A percentile compares a stretch with the other conserved stretches of the same genome.
Evolutionary conservation across 2,888 invertebrate genomes (phyloP).

Genomic region (Tinea trinotella): DNA sequence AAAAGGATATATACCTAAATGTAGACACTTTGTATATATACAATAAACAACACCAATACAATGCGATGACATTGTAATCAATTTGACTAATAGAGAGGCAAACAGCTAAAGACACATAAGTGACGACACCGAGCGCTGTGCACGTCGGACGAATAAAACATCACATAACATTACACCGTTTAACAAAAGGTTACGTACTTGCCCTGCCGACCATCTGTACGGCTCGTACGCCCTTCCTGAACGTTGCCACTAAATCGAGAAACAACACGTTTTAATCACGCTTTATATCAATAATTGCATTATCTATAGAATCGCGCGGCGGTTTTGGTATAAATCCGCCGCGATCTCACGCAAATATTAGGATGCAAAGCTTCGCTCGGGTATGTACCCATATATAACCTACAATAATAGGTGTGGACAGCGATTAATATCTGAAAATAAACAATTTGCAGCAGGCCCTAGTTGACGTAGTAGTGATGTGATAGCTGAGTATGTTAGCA

Average conservation of each 20-base stretch:
- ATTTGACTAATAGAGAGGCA: conserved; percentile 65
- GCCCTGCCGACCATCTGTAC: conserved; percentile 98
- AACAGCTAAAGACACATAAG: conserved; percentile 53
- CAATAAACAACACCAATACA: conserved; percentile 64
- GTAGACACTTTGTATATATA: conserved; percentile 5
- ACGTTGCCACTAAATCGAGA: conserved; percentile 93
- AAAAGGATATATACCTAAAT: conserved; percentile 42
- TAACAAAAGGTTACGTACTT: conserved; percentile 84
- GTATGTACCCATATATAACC: neutral
- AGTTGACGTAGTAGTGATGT: neutral
- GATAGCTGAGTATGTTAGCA: neutral
- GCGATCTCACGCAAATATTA: conserved; percentile 45
- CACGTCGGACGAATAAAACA: conserved; percentile 40
- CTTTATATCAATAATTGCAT: neutral
- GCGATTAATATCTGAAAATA: no score
- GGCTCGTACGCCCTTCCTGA: conserved; percentile 99
- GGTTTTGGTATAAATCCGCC: neutral
- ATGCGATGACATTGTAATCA: conserved; percentile 43
- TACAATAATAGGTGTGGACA: neutral
- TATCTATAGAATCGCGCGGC: neutral
- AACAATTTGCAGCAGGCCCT: no score
- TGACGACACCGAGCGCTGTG: conserved; percentile 31
- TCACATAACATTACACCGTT: conserved; percentile 49
- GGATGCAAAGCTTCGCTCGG: conserved; percentile 50
- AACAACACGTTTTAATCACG: conserved; percentile 30